Evolutionary conservation across 2,888 invertebrate genomes (phyloP).

Genomic region (Synanthedon formicaeformis): DNA sequence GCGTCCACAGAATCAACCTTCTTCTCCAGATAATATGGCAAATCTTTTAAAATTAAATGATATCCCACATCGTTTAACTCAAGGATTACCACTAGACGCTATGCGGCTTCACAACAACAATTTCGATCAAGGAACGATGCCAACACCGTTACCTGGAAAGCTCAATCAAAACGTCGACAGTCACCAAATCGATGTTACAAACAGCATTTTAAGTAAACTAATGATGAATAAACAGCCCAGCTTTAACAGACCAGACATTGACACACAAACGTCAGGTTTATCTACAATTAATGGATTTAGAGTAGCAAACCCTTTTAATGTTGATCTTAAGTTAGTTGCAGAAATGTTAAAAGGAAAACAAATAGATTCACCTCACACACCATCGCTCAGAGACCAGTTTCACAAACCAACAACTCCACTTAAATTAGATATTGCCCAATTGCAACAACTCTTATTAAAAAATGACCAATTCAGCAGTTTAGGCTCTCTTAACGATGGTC

Average conservation of each 20-base stretch:
- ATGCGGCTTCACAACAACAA: conserved; percentile 36
- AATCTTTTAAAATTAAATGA: conserved; percentile 51
- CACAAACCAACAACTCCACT: conserved; percentile 33
- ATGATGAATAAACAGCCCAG: conserved; percentile 38
- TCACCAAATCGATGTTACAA: conserved; percentile 53
- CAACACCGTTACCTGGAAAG: conserved; percentile 41
- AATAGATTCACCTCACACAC: conserved; percentile 41
- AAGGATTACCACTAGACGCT: conserved; percentile 32
- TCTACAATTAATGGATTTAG: conserved; percentile 62
- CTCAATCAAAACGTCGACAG: conserved; percentile 58
- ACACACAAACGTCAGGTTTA: conserved; percentile 28
- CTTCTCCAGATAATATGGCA: conserved; percentile 29
- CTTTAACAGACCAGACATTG: conserved; percentile 41
- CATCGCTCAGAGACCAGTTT: conserved; percentile 38
- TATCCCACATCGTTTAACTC: conserved; percentile 47
- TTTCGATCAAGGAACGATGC: conserved; percentile 40
- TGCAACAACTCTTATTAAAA: conserved; percentile 45
- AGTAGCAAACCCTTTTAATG: conserved; percentile 65
- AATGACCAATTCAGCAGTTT: conserved; percentile 37
- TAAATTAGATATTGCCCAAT: conserved; percentile 46
- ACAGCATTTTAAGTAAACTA: conserved; percentile 42
- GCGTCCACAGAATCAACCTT: conserved; percentile 23
- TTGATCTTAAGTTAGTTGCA: conserved; percentile 58
- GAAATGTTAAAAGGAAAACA: conserved; percentile 60
- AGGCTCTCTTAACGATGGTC: conserved; percentile 28